Percentiles rank a stretch among this genome's conserved stretches.
Evolutionary conservation across 2,888 invertebrate species (phyloP).

Genomic region (Acronicta aceris): DNA sequence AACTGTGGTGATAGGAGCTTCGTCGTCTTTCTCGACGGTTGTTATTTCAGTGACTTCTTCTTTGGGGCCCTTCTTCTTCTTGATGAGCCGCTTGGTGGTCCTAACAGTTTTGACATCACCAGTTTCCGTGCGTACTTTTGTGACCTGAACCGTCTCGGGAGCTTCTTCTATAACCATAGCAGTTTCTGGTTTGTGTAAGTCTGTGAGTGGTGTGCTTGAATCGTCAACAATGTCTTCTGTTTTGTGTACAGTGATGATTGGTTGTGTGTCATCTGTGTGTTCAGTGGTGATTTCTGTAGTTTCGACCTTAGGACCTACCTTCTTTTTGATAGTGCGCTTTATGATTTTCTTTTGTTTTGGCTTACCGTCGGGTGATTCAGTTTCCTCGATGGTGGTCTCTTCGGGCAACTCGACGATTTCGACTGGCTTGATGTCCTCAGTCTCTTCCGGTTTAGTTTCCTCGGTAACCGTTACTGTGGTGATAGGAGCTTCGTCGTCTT

Average conservation of each 20-base stretch:
- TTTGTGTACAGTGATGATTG: neutral
- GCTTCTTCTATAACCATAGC: neutral
- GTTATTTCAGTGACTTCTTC: neutral
- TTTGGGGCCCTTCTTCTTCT: neutral
- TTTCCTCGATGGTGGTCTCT: neutral
- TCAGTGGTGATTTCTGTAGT: neutral
- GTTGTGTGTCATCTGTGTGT: neutral
- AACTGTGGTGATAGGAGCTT: neutral
- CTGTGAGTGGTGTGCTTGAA: constrained; percentile 15
- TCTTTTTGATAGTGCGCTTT: neutral
- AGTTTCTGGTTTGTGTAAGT: neutral
- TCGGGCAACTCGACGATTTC: neutral
- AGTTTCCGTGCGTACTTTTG: neutral
- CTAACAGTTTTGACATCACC: neutral
- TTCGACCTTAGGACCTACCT: neutral
- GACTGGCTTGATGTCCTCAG: no score
- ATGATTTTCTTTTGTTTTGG: neutral
- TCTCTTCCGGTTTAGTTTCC: neutral
- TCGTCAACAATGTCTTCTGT: neutral
- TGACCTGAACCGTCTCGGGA: neutral
- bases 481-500: constrained; percentile 21
- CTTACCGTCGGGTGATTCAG: neutral
- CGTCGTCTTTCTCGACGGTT: neutral
- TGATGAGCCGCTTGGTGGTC: neutral
- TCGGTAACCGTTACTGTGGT: neutral